These are phyloP conservation scores for Cephus nigrinus DNA, from an alignment of 2,888 invertebrate species.

Conservation along the genomic window DNA sequence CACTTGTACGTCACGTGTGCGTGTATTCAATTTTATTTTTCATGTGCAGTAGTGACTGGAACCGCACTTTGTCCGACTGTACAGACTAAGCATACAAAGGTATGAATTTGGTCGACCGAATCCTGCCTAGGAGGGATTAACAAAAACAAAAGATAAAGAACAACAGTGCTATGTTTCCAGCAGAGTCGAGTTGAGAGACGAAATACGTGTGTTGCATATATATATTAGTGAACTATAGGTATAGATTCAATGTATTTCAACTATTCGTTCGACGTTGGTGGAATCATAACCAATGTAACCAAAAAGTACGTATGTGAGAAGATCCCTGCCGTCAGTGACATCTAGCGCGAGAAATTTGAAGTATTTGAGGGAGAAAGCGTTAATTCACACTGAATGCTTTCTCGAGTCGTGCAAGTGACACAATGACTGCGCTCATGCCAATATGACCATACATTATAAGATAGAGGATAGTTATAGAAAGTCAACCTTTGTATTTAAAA, in stretches of 20 bases:
- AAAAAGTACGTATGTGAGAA: neutral
- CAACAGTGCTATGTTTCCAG: no score
- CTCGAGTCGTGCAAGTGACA: neutral
- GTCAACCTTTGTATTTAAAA: slow-evolving; percentile 37
- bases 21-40: neutral
- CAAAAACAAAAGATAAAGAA: neutral
- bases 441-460: neutral
- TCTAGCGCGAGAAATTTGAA: neutral
- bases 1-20: no score
- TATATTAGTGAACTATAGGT: no score
- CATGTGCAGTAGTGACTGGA: neutral
- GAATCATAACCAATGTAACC: neutral
- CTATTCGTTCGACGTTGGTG: no score
- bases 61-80: neutral
- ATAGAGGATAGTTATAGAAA: slow-evolving; percentile 3
- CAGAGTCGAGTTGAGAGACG: no score
- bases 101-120: neutral
- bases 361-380: neutral
- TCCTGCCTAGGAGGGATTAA: neutral
- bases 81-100: neutral
- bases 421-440: neutral
- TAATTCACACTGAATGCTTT: neutral
- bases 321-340: neutral
- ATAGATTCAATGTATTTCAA: no score
- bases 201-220: no score